These are phyloP conservation scores for Chloroceryle inda DNA, from an alignment of 2,797 vertebrate genomes.

Conservation along the genomic window DNA sequence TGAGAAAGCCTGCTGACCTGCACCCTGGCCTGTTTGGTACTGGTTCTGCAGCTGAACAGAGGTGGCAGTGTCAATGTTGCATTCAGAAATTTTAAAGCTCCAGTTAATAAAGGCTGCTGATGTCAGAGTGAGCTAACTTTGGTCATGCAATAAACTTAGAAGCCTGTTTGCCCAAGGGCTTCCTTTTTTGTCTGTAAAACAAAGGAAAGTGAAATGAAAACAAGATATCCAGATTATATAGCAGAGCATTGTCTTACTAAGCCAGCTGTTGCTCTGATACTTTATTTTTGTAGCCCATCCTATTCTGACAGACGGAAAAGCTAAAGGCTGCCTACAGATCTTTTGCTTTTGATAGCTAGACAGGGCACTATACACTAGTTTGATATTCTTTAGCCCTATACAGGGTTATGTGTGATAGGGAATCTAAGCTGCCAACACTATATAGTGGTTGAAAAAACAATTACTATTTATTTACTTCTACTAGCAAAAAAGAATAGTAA, in stretches of 20 bases:
- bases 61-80: background rate
- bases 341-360: background rate
- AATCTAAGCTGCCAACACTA: background rate
- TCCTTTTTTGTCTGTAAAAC: slow-evolving; percentile 46
- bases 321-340: background rate
- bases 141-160: slow-evolving; percentile 41
- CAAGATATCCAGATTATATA: background rate
- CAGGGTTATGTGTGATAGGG: background rate
- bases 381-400: background rate
- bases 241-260: background rate
- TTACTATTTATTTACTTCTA: slow-evolving; percentile 9
- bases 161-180: background rate
- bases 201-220: slow-evolving; percentile 67
- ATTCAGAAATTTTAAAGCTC: background rate
- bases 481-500: background rate
- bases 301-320: background rate
- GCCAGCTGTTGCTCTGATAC: slow-evolving; percentile 8
- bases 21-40: background rate
- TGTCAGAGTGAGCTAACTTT: background rate
- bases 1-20: background rate
- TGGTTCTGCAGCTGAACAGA: background rate
- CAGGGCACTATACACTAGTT: background rate
- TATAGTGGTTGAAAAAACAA: background rate
- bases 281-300: background rate
- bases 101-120: background rate